Evolutionary conservation across 2,797 vertebrate species (phyloP).

Genomic region (Pseudomugil tenellus): DNA sequence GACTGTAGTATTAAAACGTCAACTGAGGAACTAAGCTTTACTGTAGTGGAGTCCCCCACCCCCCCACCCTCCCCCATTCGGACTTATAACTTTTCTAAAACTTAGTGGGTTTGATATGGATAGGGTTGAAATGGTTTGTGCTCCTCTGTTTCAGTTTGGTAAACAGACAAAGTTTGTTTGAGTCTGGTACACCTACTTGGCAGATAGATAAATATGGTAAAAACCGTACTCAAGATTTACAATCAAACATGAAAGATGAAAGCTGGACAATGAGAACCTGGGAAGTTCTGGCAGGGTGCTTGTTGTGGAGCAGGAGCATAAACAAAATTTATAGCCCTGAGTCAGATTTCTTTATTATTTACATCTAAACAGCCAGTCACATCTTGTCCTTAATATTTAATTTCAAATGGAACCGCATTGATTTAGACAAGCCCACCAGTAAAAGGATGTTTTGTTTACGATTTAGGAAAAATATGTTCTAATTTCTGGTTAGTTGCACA

Average conservation of each 20-base stretch:
- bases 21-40: constrained; percentile 22
- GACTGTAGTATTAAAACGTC: constrained; percentile 14
- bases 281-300: not conserved
- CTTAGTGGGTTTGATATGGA: not conserved
- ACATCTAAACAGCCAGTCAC: not conserved
- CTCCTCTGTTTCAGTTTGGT: not conserved
- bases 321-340: not conserved
- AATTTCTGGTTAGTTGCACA: constrained; percentile 43
- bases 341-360: not conserved
- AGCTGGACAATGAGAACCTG: not conserved
- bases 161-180: not conserved
- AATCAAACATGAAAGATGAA: not conserved
- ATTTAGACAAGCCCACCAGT: not conserved
- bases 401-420: constrained; percentile 7
- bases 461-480: constrained; percentile 20
- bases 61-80: no score
- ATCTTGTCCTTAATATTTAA: not conserved
- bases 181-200: not conserved
- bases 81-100: constrained; percentile 7
- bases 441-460: constrained; percentile 21
- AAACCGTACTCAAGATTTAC: not conserved
- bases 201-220: not conserved
- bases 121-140: constrained; percentile 2
- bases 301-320: not conserved
- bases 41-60: constrained; percentile 1